Conservation (phyloP, 2,797 vertebrate genomes). For the Diglossa cyanea region DNA sequence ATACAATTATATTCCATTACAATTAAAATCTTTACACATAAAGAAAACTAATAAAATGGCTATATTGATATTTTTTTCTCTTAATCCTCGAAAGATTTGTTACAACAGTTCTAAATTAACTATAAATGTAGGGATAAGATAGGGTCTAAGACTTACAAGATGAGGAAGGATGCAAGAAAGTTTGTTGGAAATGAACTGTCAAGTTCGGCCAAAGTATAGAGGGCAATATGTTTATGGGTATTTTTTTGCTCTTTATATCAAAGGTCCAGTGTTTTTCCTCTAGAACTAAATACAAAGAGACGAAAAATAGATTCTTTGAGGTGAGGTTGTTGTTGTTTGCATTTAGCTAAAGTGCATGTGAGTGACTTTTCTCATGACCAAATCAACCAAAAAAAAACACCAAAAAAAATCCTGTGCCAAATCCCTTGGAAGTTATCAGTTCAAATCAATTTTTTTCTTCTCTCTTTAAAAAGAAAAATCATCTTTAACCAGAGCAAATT, state of each 20-base stretch:
- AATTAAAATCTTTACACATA: slow-evolving; percentile 55
- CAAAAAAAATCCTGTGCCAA: neutral
- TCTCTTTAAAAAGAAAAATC: neutral
- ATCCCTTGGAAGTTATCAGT: neutral
- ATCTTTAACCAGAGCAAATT: neutral
- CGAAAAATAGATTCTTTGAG: neutral
- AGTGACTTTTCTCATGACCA: neutral
- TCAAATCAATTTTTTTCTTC: neutral
- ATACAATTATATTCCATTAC: slow-evolving; percentile 53
- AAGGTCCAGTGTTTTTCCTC: neutral
- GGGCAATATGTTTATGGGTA: neutral
- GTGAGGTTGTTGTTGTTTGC: neutral
- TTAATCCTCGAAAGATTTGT: slow-evolving; percentile 55
- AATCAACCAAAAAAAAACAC: neutral
- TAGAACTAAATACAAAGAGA: neutral
- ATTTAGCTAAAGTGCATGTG: neutral
- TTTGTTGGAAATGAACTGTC: neutral
- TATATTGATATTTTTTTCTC: neutral
- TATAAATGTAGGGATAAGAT: slow-evolving; percentile 53
- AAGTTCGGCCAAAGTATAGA: neutral
- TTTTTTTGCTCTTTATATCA: neutral
- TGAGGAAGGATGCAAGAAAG: neutral
- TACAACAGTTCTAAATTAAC: slow-evolving; percentile 61
- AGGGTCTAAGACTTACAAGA: neutral
- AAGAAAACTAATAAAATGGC: slow-evolving; percentile 52